Percentiles rank a stretch among this genome's conserved stretches.
Evolutionary conservation across 2,888 invertebrate genomes (phyloP).

Genomic region (Aphodius sticticus): DNA sequence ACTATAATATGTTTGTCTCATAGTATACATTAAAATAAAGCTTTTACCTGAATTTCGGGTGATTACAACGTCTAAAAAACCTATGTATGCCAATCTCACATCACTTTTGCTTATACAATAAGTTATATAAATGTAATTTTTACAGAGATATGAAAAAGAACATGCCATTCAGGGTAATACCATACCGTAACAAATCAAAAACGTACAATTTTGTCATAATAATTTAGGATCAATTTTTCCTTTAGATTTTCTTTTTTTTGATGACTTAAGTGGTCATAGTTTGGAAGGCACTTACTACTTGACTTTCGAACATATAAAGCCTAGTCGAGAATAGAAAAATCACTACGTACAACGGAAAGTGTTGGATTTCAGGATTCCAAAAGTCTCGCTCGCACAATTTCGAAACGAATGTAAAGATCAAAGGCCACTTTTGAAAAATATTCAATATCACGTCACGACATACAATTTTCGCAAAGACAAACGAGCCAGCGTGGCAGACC

Average conservation of each 20-base stretch:
- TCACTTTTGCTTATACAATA: slow-evolving; percentile 55
- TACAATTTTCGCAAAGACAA: slow-evolving; percentile 47
- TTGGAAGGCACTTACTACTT: slow-evolving; percentile 87
- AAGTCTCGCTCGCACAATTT: slow-evolving; percentile 46
- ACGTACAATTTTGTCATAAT: slow-evolving; percentile 57
- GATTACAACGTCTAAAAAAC: slow-evolving; percentile 50
- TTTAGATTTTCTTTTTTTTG: slow-evolving; percentile 44
- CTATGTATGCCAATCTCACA: slow-evolving; percentile 57
- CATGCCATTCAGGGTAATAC: slow-evolving; percentile 82
- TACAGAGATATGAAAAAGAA: slow-evolving; percentile 62
- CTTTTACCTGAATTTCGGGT: slow-evolving; percentile 59
- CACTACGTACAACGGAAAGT: slow-evolving; percentile 33
- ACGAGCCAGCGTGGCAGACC: slow-evolving; percentile 63
- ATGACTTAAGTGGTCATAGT: slow-evolving; percentile 68
- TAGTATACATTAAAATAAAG: slow-evolving; percentile 60
- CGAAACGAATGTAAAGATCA: slow-evolving; percentile 52
- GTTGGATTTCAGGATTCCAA: slow-evolving; percentile 46
- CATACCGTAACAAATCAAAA: slow-evolving; percentile 64
- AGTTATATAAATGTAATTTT: slow-evolving; percentile 53
- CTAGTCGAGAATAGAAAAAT: slow-evolving; percentile 63
- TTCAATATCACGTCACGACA: slow-evolving; percentile 57
- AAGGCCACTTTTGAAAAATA: slow-evolving; percentile 62
- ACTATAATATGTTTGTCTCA: slow-evolving; percentile 55
- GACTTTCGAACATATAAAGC: slow-evolving; percentile 78
- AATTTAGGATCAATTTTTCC: slow-evolving; percentile 50